Percentiles rank a stretch among this genome's conserved stretches.
Evolutionary conservation across 1,140 invertebrate genomes (phyloP).

Genomic region (Lepidurus couesii): DNA sequence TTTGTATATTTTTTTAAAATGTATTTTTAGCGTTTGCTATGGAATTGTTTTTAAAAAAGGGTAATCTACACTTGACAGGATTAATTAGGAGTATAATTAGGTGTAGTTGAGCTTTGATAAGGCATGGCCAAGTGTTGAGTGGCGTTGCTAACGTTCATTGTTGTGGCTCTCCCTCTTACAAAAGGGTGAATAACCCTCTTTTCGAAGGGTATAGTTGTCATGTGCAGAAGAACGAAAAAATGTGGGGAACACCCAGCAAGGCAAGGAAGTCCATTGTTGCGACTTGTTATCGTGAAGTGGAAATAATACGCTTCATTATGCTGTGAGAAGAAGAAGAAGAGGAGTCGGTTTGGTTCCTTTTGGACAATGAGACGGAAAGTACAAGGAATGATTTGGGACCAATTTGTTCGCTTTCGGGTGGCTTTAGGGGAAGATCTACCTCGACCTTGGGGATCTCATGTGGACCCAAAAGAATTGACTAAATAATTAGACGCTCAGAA

Average conservation of each 20-base stretch:
- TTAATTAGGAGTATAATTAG: background rate
- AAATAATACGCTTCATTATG: background rate
- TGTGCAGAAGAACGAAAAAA: background rate
- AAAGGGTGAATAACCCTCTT: conserved; percentile 2
- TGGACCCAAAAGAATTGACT: background rate
- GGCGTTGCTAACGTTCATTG: background rate
- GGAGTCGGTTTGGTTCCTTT: background rate
- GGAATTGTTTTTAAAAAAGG: too few relatives aligned
- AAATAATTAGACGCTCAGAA: background rate
- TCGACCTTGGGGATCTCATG: background rate
- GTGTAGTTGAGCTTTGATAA: background rate
- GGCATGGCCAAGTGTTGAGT: background rate
- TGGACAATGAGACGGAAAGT: background rate
- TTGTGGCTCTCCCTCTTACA: background rate
- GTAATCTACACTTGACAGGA: background rate
- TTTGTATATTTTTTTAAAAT: too few relatives aligned
- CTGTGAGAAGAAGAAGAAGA: background rate
- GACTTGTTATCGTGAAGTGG: background rate
- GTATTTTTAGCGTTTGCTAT: too few relatives aligned
- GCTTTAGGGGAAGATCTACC: background rate
- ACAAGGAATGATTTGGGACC: background rate
- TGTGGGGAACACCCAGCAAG: background rate
- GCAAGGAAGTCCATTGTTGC: background rate
- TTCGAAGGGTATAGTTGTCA: background rate
- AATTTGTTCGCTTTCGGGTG: background rate